phyloP scores from a whole-genome alignment of 2,888 invertebrate species.

The Galeopsomyia nigrocyanea region DNA sequence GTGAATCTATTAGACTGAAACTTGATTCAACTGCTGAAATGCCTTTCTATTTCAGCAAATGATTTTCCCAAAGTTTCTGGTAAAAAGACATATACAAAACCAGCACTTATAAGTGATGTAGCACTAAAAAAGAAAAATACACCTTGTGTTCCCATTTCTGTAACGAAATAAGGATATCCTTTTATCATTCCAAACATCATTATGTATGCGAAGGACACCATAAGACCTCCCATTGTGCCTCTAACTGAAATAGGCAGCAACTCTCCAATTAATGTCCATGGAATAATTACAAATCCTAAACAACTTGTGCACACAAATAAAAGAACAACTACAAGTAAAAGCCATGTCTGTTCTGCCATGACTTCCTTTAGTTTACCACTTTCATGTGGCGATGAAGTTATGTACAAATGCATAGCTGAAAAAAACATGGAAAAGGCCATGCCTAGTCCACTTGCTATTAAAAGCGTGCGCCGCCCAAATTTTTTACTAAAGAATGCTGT shows the following conservation, averaged over 20 bases:
- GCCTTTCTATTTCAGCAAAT: conserved; percentile 71
- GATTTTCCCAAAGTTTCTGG: conserved; percentile 74
- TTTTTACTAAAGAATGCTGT: conserved; percentile 69
- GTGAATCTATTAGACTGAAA: background rate
- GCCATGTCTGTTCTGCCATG: conserved; percentile 61
- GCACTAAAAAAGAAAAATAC: conserved; percentile 70
- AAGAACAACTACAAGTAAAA: conserved; percentile 69
- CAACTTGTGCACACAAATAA: conserved; percentile 72
- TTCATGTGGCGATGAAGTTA: conserved; percentile 53
- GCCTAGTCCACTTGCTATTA: conserved; percentile 71
- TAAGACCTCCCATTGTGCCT: conserved; percentile 71
- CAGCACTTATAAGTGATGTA: conserved; percentile 68
- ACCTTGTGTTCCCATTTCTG: conserved; percentile 65
- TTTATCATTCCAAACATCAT: conserved; percentile 73
- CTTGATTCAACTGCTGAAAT: conserved; percentile 59
- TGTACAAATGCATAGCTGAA: conserved; percentile 59
- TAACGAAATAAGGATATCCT: conserved; percentile 70
- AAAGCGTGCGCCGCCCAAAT: conserved; percentile 70
- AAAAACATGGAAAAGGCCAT: conserved; percentile 71
- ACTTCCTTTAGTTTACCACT: conserved; percentile 55
- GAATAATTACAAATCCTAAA: conserved; percentile 72
- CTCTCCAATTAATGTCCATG: conserved; percentile 74
- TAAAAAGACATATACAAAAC: conserved; percentile 70
- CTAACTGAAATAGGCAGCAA: conserved; percentile 71
- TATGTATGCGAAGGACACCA: conserved; percentile 71